Evolutionary conservation across 2,113 vertebrate genomes (phyloP), one percentile per base, ranked within the genome.

Genomic region (Progne subis): DNA sequence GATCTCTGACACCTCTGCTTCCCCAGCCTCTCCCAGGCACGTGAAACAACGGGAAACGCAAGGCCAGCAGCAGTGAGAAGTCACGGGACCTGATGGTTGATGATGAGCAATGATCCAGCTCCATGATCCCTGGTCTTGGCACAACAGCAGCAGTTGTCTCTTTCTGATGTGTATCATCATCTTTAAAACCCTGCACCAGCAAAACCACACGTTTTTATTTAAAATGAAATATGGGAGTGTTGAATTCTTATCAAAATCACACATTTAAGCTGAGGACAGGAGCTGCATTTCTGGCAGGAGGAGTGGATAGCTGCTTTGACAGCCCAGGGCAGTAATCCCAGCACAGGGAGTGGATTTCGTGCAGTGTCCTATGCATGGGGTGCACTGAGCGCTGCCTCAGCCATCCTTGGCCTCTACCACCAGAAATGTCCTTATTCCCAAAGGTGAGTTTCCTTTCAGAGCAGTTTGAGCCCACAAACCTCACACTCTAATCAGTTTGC

Each of bases 381-480:
- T 32, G 12, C 39, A 14, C 72, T 25, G 60, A 94, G 67, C 57
- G 94, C 82, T 94, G 44, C 57, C 63, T 95, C 37, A 47, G 81
- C 52, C 50, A 67, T 63, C 88, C 92, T 50, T 3, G 1, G 37
- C 76, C 94, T 49, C 86, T 61, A 2, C 70, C 76, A 20, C 47
- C 77, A 20, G 81, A 88, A 60, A 74, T 24, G 12, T 86, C 81
- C 3, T 55, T 37, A 46, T 61, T 94, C 44, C 84, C 56, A 13
- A 87, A 43, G 63, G 31, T 76, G 25, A 65, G 18, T 34, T 93
- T 80, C 18, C 29, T 74, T 82, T 53, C 72, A 43, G 79, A 78
- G 75, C 68, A 75, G 50, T 34, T 5, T 34, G 64, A 82, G 23
- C 17, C 31, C 61, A 67, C 4, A 3, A 5, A 83, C 77, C 69